These are phyloP conservation scores for Gandaritis pyraliata DNA, from an alignment of 2,888 invertebrate genomes.

Conservation along the genomic window DNA sequence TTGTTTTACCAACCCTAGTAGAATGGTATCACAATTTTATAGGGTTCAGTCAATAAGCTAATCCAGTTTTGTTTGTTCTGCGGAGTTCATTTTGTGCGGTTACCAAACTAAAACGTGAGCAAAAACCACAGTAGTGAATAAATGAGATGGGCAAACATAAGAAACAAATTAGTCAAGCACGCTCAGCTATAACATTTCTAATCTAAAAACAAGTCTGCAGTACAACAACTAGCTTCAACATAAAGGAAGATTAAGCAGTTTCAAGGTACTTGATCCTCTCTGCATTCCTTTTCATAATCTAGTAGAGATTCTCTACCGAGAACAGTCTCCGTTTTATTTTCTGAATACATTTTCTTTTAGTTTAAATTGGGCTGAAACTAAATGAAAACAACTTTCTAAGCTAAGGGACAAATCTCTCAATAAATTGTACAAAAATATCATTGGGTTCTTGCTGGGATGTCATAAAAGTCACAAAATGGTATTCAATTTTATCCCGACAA, in stretches of 20 bases:
- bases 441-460: too few species aligned
- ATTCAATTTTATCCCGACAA: too few species aligned
- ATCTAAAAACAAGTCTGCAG: slow-evolving; percentile 13
- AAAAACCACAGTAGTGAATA: slow-evolving; percentile 7
- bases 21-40: slow-evolving; percentile 31
- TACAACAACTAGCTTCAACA: slow-evolving; percentile 4
- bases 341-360: slow-evolving; percentile 5
- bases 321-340: slow-evolving; percentile 13
- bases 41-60: slow-evolving; percentile 33
- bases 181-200: not conserved
- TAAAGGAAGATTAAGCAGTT: slow-evolving; percentile 15
- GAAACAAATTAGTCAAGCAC: slow-evolving; percentile 9
- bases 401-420: too few species aligned
- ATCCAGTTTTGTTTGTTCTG: slow-evolving; percentile 35
- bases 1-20: slow-evolving; percentile 34
- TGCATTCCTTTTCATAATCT: slow-evolving; percentile 18
- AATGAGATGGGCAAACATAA: slow-evolving; percentile 7
- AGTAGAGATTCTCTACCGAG: slow-evolving; percentile 1
- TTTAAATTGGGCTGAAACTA: slow-evolving; percentile 1
- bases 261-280: slow-evolving; percentile 10
- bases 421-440: too few species aligned
- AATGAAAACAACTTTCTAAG: slow-evolving; percentile 20
- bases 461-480: too few species aligned
- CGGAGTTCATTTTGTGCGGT: slow-evolving; percentile 20
- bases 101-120: slow-evolving; percentile 11